phyloP scores from a whole-genome alignment of 2,888 invertebrate genomes.

The Hemaris fuciformis region DNA sequence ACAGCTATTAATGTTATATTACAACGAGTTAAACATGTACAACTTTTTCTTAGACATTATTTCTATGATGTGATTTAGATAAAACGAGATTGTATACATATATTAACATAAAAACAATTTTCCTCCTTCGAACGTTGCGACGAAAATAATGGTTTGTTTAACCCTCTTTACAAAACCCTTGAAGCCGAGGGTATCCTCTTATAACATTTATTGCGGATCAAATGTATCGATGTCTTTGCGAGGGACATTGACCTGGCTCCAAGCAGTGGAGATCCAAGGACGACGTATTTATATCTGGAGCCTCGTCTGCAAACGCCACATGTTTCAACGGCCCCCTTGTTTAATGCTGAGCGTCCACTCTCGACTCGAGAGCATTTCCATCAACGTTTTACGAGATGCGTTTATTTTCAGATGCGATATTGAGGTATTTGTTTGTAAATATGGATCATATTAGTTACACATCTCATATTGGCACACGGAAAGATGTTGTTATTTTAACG shows the following conservation, averaged over 20 bases:
- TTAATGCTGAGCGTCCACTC: background rate
- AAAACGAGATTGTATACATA: too few species aligned
- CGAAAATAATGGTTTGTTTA: too few species aligned
- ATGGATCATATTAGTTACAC: background rate
- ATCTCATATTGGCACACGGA: background rate
- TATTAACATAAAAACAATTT: too few species aligned
- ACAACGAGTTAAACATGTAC: too few species aligned
- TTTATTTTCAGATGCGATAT: background rate
- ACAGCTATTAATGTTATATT: too few species aligned
- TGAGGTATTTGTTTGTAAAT: background rate
- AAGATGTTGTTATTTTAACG: background rate
- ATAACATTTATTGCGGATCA: background rate
- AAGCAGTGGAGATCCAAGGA: background rate
- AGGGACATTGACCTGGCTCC: background rate
- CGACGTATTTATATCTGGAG: background rate
- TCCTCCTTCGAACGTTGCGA: too few species aligned
- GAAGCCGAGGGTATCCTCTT: too few species aligned
- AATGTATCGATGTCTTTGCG: background rate
- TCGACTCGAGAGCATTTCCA: background rate
- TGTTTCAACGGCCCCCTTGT: background rate
- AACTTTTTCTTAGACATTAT: too few species aligned
- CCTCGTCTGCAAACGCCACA: background rate
- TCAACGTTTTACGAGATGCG: background rate
- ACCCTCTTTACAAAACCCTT: too few species aligned
- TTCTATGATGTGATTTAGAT: too few species aligned